Evolutionary conservation across 2,797 vertebrate species (phyloP), one percentile per base, ranked within the genome.

Genomic region (Gymnodraco acuticeps): DNA sequence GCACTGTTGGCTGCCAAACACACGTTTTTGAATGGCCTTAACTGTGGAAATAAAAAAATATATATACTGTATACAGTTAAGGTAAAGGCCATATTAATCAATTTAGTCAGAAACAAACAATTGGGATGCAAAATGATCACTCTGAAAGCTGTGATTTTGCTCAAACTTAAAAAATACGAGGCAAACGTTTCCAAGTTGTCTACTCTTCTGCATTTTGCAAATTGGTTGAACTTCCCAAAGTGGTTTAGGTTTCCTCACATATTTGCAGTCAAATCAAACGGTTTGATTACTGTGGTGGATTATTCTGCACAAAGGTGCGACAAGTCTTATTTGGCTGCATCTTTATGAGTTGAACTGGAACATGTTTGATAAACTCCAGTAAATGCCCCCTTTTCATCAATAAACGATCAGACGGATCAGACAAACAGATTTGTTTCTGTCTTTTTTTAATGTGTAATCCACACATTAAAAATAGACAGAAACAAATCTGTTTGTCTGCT

Each of bases 1-100:
- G 17, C 64, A 54, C 53, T 74, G 67, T 54, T 14, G 43, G 23
- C 41, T 64, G n/a, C 7, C 56, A 51, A 61, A 33, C 20, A 55
- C 8, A 5, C 33, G n/a, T 55, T 42, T 27, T 16, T 42, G 15
- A 38, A 6, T 42, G 50, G 54, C 38, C 4, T 9, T 38, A 69
- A 19, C 51, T 66, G 51, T 41, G 16, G 43, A 46, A 42, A 17
- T 3, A 50, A 17, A 50, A 17, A 17, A 27, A 17, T 15, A 9
- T 9, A 27, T 13, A 50, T n/a, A 8, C 16, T 14, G 12, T 38
- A 38, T 20, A 20, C 20, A 20, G 20, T 20, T 20, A 27, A 27
- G 23, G 23, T 27, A 3, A 27, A 27, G 23, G 23, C 3, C 23
- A 27, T 27, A 3, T 27, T 27, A 23, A 23, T 27, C 23, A 23